Conservation (phyloP, 2,888 invertebrate genomes). For the Epicampocera succincta region DNA sequence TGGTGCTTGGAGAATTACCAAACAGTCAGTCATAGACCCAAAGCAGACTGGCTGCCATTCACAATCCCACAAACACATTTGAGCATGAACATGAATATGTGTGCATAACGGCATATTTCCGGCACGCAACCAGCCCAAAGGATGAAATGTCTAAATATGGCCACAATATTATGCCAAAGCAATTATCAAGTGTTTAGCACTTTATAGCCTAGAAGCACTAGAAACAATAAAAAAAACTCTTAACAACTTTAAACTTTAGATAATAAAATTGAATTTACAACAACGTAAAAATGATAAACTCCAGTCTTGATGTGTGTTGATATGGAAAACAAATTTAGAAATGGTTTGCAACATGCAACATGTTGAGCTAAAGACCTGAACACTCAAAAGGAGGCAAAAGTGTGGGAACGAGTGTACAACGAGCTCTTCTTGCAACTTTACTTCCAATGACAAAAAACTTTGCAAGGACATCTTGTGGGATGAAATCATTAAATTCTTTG, state of each 20-base stretch:
- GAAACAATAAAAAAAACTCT: conserved; percentile 6
- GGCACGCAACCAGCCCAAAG: conserved; percentile 56
- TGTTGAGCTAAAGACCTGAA: conserved; percentile 26
- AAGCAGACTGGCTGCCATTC: conserved; percentile 39
- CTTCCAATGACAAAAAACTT: too few relatives aligned
- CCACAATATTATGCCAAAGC: conserved; percentile 70
- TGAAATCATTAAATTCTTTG: background rate
- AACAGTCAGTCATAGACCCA: conserved; percentile 34
- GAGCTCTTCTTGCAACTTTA: too few relatives aligned
- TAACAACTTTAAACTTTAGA: conserved; percentile 67
- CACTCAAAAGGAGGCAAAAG: too few relatives aligned
- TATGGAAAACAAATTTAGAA: background rate
- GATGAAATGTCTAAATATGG: conserved; percentile 68
- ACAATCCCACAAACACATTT: conserved; percentile 19
- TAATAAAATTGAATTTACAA: conserved; percentile 77
- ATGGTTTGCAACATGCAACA: conserved; percentile 55
- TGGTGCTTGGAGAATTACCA: conserved; percentile 51
- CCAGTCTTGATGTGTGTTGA: conserved; percentile 16
- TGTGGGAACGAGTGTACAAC: too few relatives aligned
- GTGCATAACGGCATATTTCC: conserved; percentile 48
- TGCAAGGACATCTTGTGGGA: too few relatives aligned
- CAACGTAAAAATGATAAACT: conserved; percentile 59
- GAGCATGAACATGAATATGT: background rate
- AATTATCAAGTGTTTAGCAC: conserved; percentile 69
- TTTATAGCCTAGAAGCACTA: conserved; percentile 58